Evolutionary conservation across 2,888 invertebrate species (phyloP).

Genomic region (Microplitis manilae): DNA sequence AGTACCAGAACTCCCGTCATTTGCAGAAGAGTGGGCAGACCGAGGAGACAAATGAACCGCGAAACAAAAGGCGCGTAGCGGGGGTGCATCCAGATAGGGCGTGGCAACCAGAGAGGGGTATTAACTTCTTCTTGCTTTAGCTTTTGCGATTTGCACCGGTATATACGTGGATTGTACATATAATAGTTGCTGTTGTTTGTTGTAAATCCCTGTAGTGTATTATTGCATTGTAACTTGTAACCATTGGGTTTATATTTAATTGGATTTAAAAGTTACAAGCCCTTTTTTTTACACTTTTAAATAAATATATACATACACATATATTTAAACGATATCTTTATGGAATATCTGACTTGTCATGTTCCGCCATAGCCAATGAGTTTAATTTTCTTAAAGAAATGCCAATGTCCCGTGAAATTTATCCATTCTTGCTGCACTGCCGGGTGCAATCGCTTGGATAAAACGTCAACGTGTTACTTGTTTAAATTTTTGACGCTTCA

Average conservation of each 20-base stretch:
- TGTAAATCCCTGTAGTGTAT: not conserved
- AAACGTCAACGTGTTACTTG: slow-evolving; percentile 67
- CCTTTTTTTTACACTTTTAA: not conserved
- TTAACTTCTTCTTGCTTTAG: slow-evolving; percentile 56
- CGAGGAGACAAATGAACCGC: slow-evolving; percentile 68
- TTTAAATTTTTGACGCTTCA: slow-evolving; percentile 68
- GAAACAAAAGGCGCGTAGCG: slow-evolving; percentile 66
- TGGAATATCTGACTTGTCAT: slow-evolving; percentile 4
- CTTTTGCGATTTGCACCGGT: slow-evolving; percentile 47
- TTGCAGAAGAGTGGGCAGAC: slow-evolving; percentile 31
- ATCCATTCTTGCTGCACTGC: slow-evolving; percentile 46
- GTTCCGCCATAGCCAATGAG: not conserved
- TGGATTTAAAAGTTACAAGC: slow-evolving; percentile 65
- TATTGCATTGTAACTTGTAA: slow-evolving; percentile 57
- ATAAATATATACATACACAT: not conserved
- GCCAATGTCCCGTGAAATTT: slow-evolving; percentile 55
- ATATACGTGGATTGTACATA: slow-evolving; percentile 44
- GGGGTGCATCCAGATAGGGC: slow-evolving; percentile 59
- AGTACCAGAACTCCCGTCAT: slow-evolving; percentile 7
- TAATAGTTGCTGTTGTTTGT: slow-evolving; percentile 59
- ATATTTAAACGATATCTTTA: not conserved
- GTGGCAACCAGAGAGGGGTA: slow-evolving; percentile 63
- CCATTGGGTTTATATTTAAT: slow-evolving; percentile 65
- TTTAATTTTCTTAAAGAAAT: slow-evolving; percentile 3
- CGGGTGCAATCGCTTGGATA: slow-evolving; percentile 65